Evolutionary conservation across 2,113 vertebrate genomes (phyloP).

Genomic region (Cephalopholis sonnerati): DNA sequence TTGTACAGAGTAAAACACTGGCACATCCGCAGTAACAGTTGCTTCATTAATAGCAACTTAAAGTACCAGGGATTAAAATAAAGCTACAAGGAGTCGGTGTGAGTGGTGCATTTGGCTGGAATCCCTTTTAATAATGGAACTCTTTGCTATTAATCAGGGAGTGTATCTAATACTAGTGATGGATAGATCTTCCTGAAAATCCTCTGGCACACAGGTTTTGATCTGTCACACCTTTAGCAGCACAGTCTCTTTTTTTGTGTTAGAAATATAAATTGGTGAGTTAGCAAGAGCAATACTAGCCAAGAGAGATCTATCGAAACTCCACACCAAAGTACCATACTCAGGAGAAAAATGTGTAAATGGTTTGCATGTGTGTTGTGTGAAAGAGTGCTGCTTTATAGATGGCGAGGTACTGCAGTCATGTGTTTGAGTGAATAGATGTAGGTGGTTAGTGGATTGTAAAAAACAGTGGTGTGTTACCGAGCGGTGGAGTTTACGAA

Average conservation of each 20-base stretch:
- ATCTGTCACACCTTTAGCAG: not conserved
- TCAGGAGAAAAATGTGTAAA: not conserved
- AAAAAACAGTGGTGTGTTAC: not conserved
- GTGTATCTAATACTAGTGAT: not conserved
- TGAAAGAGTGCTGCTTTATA: not conserved
- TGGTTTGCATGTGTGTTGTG: not conserved
- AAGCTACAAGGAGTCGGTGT: not conserved
- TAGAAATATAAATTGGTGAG: not conserved
- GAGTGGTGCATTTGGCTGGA: constrained; percentile 4
- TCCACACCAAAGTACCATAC: not conserved
- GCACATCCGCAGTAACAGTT: not conserved
- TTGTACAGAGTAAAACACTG: not conserved
- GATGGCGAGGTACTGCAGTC: not conserved
- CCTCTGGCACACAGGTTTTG: not conserved
- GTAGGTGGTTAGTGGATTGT: not conserved
- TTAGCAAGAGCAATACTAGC: not conserved
- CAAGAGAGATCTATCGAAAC: not conserved
- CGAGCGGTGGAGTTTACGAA: not conserved
- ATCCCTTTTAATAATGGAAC: constrained; percentile 13
- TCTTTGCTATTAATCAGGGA: constrained; percentile 1
- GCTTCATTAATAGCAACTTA: not conserved
- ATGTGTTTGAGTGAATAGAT: not conserved
- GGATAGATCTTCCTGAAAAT: not conserved
- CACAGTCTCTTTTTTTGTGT: not conserved
- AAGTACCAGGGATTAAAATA: not conserved